Conservation (phyloP, 92 coral and sea anemone genomes). For the Nematostella vectensis region DNA sequence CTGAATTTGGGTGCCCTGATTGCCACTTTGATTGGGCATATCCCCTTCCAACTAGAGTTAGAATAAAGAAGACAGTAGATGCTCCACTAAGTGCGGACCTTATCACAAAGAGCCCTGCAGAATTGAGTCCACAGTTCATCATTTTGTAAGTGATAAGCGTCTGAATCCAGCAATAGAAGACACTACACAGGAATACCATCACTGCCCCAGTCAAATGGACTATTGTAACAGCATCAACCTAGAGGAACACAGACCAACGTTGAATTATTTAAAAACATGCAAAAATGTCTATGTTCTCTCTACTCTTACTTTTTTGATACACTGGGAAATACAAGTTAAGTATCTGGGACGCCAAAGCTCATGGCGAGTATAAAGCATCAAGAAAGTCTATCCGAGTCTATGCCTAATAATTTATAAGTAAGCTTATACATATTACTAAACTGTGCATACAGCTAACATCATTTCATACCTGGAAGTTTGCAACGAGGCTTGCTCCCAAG, state of each 20-base stretch:
- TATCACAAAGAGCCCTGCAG: slow-evolving; percentile 43
- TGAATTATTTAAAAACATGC: neutral
- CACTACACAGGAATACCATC: slow-evolving; percentile 54
- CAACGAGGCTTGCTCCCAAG: slow-evolving; percentile 68
- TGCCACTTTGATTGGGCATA: slow-evolving; percentile 31
- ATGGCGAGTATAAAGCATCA: too few relatives aligned
- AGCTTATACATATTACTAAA: too few relatives aligned
- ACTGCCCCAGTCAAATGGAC: slow-evolving; percentile 63
- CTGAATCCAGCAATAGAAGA: slow-evolving; percentile 72
- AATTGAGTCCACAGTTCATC: slow-evolving; percentile 82
- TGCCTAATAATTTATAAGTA: too few relatives aligned
- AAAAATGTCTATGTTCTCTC: too few relatives aligned
- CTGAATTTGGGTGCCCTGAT: slow-evolving; percentile 1
- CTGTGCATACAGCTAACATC: too few relatives aligned
- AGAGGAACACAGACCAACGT: slow-evolving; percentile 4
- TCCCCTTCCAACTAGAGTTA: slow-evolving; percentile 19
- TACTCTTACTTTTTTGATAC: too few relatives aligned
- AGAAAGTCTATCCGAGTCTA: too few relatives aligned
- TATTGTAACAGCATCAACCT: slow-evolving; percentile 40
- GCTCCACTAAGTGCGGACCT: slow-evolving; percentile 33
- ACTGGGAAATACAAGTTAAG: too few relatives aligned
- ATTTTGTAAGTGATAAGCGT: slow-evolving; percentile 68
- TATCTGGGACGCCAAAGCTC: too few relatives aligned
- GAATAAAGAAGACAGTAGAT: slow-evolving; percentile 34
- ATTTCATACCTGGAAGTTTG: slow-evolving; percentile 97